Evolutionary conservation across 2,888 invertebrate species (phyloP).

Genomic region (Callyntrura guangdongensis): DNA sequence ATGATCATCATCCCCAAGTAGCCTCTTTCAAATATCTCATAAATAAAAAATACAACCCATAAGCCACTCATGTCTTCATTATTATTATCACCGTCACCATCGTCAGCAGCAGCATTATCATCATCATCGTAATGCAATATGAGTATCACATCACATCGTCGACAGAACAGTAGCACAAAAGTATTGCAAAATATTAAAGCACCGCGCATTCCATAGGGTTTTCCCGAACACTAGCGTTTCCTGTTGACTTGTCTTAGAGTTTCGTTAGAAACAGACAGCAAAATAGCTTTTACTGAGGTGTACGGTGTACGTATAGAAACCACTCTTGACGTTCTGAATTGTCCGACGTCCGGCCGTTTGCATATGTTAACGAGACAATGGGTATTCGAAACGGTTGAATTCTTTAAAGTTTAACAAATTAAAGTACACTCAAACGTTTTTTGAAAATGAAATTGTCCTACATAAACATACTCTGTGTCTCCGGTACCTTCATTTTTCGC

Average conservation of each 20-base stretch:
- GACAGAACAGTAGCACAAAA: constrained; percentile 5
- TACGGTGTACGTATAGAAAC: too few species aligned
- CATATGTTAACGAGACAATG: neutral
- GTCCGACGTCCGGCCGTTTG: neutral
- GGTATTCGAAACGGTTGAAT: too few species aligned
- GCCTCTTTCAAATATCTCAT: constrained; percentile 31
- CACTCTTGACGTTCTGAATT: too few species aligned
- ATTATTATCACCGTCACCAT: constrained; percentile 48
- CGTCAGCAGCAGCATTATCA: neutral
- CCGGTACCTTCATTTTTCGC: too few species aligned
- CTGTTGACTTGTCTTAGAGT: constrained; percentile 27
- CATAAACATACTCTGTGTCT: too few species aligned
- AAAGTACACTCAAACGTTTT: too few species aligned
- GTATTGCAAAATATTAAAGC: neutral
- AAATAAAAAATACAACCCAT: constrained; percentile 46
- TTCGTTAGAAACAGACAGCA: constrained; percentile 13
- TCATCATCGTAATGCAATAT: constrained; percentile 37
- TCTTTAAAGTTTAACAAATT: too few species aligned
- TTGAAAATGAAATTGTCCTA: too few species aligned
- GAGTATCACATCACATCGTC: constrained; percentile 26
- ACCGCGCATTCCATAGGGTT: constrained; percentile 49
- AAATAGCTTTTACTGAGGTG: too few species aligned
- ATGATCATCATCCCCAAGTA: constrained; percentile 29
- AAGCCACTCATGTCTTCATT: constrained; percentile 39
- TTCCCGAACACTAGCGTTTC: constrained; percentile 45